Evolutionary conservation across 2,113 vertebrate species (phyloP), one percentile per base, ranked within the genome.

Genomic region (Larimichthys crocea): DNA sequence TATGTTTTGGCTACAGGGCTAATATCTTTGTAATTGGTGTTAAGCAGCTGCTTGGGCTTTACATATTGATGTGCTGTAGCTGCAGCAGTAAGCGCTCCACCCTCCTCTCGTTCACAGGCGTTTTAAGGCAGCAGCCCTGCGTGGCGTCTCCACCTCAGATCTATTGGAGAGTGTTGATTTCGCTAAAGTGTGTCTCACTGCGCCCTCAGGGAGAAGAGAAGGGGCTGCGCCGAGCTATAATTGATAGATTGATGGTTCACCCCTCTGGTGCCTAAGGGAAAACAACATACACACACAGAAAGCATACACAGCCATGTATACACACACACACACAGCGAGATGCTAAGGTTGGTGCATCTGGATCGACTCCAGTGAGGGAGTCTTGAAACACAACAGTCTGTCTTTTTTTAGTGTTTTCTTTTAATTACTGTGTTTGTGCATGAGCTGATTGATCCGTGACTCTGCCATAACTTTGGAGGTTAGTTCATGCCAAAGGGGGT

Each of bases 161-260:
- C 61, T 83, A 50, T 4, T n/a, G 4, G 60, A 86, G 61, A 35
- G 11, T 48, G 82, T 68, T 57, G 79, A 81, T 76, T 71, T 83
- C 48, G 5, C 77, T 80, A 79, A 85, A 87, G 69, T 74, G 75
- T 84, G 79, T 46, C 79, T 82, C 10, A n/a, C 69, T 14, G 11
- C 57, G 35, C 84, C 85, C 59, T 60, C 26, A 0, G 83, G 85
- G 70, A 49, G 40, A 59, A 77, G 59, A 63, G 62, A 53, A 59
- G 50, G 78, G 73, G 79, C 46, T 57, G 80, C 10, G 48, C 62
- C 48, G 55, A 77, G 80, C 82, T 87, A 73, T 86, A 84, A 88
- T 86, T 88, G 87, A 92, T 87, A 85, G 82, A 89, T 81, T 89
- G 86, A 83, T 89, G 64, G 67, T 80, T 82, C 52, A 56, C 52